A percentile compares a stretch with the other conserved stretches of the same genome.
Conservation (phyloP, 37 sponge, comb jelly and placozoan genomes). For the Halichondria panicea region DNA sequence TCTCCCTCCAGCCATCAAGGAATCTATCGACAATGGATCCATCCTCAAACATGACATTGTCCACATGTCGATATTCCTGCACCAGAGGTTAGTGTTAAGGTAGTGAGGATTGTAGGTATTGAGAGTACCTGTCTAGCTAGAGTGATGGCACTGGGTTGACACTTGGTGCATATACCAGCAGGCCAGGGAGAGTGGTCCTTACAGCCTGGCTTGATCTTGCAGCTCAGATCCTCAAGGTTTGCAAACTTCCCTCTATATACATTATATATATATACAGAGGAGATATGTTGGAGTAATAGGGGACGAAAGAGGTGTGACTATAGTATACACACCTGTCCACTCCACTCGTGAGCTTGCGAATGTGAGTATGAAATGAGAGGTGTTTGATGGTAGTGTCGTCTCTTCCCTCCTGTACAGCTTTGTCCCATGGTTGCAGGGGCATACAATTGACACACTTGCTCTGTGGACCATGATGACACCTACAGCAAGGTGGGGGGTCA, state of each 20-base stretch:
- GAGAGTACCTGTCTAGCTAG: conserved; percentile 92
- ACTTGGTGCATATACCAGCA: conserved; percentile 92
- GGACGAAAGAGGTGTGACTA: not conserved
- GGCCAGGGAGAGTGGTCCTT: conserved; percentile 93
- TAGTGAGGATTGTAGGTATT: too few relatives aligned
- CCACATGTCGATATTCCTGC: conserved; percentile 87
- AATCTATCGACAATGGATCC: conserved; percentile 85
- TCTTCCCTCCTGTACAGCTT: conserved; percentile 46
- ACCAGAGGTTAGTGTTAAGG: not conserved
- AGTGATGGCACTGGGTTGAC: conserved; percentile 88
- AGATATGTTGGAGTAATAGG: too few relatives aligned
- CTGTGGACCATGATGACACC: conserved; percentile 85
- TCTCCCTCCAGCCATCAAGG: conserved; percentile 82
- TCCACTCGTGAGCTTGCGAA: conserved; percentile 87
- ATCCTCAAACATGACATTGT: conserved; percentile 94
- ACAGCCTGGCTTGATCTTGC: conserved; percentile 85
- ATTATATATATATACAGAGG: not conserved
- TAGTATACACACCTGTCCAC: conserved; percentile 73
- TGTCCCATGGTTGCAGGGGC: conserved; percentile 92
- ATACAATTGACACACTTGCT: conserved; percentile 91
- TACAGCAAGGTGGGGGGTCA: not conserved
- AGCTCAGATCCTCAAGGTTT: conserved; percentile 81
- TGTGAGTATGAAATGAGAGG: conserved; percentile 89
- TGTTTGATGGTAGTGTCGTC: conserved; percentile 90
- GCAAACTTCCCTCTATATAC: conserved; percentile 86